Conservation (phyloP, 2,797 vertebrate species). For the Microctenopoma lineatum region DNA sequence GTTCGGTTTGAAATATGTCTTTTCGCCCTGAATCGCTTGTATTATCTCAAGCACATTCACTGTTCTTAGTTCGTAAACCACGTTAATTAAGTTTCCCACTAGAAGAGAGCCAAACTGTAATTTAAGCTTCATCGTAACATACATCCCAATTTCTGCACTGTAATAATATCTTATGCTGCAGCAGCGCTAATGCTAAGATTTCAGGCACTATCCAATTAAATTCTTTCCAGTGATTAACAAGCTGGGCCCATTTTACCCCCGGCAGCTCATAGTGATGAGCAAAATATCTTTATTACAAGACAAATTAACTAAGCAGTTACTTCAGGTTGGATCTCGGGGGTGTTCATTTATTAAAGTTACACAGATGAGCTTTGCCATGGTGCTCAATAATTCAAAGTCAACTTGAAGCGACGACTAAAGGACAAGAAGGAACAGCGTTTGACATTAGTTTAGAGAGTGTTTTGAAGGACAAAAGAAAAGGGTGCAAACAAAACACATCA, state of each 20-base stretch:
- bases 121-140: slow-evolving; percentile 14
- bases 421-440: slow-evolving; percentile 49
- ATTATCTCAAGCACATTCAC: slow-evolving; percentile 19
- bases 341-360: slow-evolving; percentile 68
- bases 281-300: slow-evolving; percentile 54
- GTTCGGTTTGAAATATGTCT: slow-evolving; percentile 48
- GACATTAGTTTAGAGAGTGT: slow-evolving; percentile 50
- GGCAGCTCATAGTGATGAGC: slow-evolving; percentile 18
- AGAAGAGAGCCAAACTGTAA: slow-evolving; percentile 12
- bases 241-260: slow-evolving; percentile 21
- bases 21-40: slow-evolving; percentile 20
- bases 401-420: slow-evolving; percentile 58
- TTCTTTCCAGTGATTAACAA: slow-evolving; percentile 38
- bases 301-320: slow-evolving; percentile 59
- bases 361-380: slow-evolving; percentile 60
- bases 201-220: slow-evolving; percentile 35
- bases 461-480: slow-evolving; percentile 67
- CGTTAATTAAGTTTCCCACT: slow-evolving; percentile 22
- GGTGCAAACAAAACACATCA: slow-evolving; percentile 60
- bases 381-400: slow-evolving; percentile 73
- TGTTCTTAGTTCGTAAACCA: slow-evolving; percentile 44
- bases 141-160: slow-evolving; percentile 4
- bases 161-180: slow-evolving; percentile 29
- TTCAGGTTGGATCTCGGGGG: slow-evolving; percentile 65
- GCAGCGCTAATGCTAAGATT: slow-evolving; percentile 10